Evolutionary conservation across 2,113 vertebrate species (phyloP).

Genomic region (human): DNA sequence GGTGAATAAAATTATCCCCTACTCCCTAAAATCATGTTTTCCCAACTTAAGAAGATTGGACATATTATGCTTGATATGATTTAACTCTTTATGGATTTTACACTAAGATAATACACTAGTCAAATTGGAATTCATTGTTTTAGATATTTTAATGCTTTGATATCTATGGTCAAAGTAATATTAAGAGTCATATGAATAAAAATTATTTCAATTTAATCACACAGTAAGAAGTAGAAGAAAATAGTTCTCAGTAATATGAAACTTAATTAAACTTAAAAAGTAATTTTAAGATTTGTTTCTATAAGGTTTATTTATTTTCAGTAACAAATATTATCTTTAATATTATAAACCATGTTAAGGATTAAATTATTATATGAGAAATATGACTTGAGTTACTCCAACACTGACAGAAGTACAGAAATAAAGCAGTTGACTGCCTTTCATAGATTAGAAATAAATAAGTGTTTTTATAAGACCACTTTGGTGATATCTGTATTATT

Average conservation of each 20-base stretch:
- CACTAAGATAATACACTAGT: neutral
- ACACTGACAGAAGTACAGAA: neutral
- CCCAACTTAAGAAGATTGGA: neutral
- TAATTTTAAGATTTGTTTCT: neutral
- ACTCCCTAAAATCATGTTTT: neutral
- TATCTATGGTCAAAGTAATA: neutral
- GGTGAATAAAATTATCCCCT: neutral
- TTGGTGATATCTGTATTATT: neutral
- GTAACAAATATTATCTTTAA: neutral
- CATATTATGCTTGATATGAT: neutral
- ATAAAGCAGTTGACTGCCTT: neutral
- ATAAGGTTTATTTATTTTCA: conserved; percentile 27
- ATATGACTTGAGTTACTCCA: neutral
- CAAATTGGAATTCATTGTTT: neutral
- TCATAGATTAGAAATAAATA: neutral
- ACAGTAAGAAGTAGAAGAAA: neutral
- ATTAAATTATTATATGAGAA: neutral
- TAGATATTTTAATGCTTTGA: neutral
- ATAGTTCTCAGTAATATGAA: neutral
- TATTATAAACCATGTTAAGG: neutral
- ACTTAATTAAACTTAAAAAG: conserved; percentile 28
- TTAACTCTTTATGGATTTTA: neutral
- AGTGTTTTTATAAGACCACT: neutral
- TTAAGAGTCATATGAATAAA: neutral
- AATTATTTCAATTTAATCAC: neutral